phyloP scores from a whole-genome alignment of 2,113 vertebrate species.

The Gavialis gangeticus region DNA sequence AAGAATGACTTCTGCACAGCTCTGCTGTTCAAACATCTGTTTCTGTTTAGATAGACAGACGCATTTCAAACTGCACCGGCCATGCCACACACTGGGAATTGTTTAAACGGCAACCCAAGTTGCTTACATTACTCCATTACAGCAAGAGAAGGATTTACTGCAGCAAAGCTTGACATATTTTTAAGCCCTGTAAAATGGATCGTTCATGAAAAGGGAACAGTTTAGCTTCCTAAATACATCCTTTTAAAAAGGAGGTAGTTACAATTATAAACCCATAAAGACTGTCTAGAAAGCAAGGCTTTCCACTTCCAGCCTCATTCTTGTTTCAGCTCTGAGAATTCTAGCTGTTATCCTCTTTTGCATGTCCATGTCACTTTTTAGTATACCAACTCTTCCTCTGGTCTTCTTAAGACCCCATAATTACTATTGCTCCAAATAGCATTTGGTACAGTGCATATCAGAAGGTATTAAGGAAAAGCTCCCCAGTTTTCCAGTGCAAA shows the following conservation, averaged over 20 bases:
- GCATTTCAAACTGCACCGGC: conserved; percentile 75
- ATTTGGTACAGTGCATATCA: neutral
- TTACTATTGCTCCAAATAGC: conserved; percentile 11
- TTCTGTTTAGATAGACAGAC: conserved; percentile 82
- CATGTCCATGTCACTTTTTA: conserved; percentile 36
- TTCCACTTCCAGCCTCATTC: conserved; percentile 5
- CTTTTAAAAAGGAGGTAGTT: conserved; percentile 40
- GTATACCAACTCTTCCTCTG: conserved; percentile 37
- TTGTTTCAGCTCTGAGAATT: neutral
- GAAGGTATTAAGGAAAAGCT: neutral
- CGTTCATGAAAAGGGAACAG: conserved; percentile 44
- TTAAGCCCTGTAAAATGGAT: conserved; percentile 74
- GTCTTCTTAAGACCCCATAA: conserved; percentile 20
- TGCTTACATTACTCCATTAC: conserved; percentile 75
- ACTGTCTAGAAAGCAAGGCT: conserved; percentile 4
- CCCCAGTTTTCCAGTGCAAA: neutral
- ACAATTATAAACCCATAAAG: conserved; percentile 41
- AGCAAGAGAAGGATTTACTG: conserved; percentile 70
- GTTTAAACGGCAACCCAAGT: conserved; percentile 70
- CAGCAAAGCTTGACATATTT: conserved; percentile 65
- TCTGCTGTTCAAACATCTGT: conserved; percentile 79
- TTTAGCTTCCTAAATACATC: conserved; percentile 63
- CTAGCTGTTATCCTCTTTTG: neutral
- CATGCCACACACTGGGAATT: conserved; percentile 77
- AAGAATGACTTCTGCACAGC: conserved; percentile 75